These are phyloP conservation scores for Hylaeus volcanicus DNA, from an alignment of 1,140 invertebrate genomes.

Conservation along the genomic window DNA sequence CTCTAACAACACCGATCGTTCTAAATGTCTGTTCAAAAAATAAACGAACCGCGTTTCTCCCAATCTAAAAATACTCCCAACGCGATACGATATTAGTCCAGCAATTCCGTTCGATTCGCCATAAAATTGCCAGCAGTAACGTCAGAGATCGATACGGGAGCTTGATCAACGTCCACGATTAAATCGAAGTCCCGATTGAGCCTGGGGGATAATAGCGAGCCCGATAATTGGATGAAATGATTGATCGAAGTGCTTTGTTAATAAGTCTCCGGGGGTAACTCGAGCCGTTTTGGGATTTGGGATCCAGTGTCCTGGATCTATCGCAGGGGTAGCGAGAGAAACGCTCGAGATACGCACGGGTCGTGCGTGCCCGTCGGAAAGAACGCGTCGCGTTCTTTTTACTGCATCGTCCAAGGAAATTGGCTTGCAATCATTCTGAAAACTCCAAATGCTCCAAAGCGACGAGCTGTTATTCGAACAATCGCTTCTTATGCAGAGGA, in stretches of 20 bases:
- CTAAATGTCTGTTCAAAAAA: not conserved
- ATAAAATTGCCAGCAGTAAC: not conserved
- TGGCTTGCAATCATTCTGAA: not conserved
- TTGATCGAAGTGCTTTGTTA: constrained; percentile 50
- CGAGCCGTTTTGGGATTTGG: constrained; percentile 54
- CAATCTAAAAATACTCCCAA: not conserved
- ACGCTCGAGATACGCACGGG: not conserved
- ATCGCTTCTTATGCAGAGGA: not conserved
- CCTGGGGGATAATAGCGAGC: constrained; percentile 13
- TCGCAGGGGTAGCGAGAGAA: not conserved
- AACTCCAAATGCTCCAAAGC: no score
- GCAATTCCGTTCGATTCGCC: not conserved
- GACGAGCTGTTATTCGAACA: no score
- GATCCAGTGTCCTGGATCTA: constrained; percentile 8
- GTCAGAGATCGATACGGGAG: not conserved
- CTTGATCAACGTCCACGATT: not conserved
- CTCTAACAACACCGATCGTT: not conserved
- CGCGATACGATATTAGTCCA: not conserved
- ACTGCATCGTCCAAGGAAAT: not conserved
- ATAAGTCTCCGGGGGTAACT: constrained; percentile 46
- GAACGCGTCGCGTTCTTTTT: not conserved
- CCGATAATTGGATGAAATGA: constrained; percentile 52
- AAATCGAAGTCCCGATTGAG: not conserved
- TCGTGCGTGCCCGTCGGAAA: constrained; percentile 40
- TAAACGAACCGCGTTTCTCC: not conserved